Conservation (phyloP, 1,140 invertebrate genomes). For the Cydia amplana region DNA sequence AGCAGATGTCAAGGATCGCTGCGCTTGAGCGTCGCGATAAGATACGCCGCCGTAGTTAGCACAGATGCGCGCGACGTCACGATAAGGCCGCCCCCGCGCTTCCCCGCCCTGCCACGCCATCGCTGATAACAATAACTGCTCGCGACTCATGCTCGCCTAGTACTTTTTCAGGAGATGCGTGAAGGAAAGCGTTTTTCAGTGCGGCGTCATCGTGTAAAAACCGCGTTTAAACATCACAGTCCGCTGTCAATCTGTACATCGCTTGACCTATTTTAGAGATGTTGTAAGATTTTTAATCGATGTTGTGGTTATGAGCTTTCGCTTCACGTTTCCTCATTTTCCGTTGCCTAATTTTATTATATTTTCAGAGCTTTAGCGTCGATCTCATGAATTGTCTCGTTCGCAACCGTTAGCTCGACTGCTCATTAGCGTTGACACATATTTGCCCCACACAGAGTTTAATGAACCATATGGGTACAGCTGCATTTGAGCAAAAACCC, state of each 20-base stretch:
- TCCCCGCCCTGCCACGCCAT: slow-evolving; percentile 35
- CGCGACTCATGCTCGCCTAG: slow-evolving; percentile 59
- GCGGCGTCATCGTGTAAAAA: slow-evolving; percentile 41
- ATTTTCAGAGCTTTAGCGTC: slow-evolving; percentile 3
- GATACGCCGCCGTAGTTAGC: slow-evolving; percentile 49
- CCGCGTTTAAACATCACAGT: not conserved
- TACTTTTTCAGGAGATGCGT: slow-evolving; percentile 59
- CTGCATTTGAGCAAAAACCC: slow-evolving; percentile 5
- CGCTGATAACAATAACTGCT: slow-evolving; percentile 59
- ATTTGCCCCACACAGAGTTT: slow-evolving; percentile 24
- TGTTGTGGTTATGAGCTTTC: slow-evolving; percentile 9
- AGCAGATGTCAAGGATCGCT: slow-evolving; percentile 39
- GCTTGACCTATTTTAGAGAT: slow-evolving; percentile 3
- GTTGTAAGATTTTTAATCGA: slow-evolving; percentile 14
- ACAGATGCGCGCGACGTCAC: slow-evolving; percentile 52
- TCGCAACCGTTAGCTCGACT: not conserved
- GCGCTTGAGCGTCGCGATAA: slow-evolving; percentile 49
- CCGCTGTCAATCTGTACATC: not conserved
- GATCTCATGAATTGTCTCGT: slow-evolving; percentile 19
- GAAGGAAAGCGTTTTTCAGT: slow-evolving; percentile 58
- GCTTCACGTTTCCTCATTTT: slow-evolving; percentile 5
- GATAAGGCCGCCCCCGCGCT: slow-evolving; percentile 40
- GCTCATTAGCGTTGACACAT: slow-evolving; percentile 29
- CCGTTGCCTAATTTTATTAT: not conserved
- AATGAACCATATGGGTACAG: slow-evolving; percentile 22